Evolutionary conservation across 2,888 invertebrate genomes (phyloP), one percentile per base, ranked within the genome.

Genomic region (Pocota personata): DNA sequence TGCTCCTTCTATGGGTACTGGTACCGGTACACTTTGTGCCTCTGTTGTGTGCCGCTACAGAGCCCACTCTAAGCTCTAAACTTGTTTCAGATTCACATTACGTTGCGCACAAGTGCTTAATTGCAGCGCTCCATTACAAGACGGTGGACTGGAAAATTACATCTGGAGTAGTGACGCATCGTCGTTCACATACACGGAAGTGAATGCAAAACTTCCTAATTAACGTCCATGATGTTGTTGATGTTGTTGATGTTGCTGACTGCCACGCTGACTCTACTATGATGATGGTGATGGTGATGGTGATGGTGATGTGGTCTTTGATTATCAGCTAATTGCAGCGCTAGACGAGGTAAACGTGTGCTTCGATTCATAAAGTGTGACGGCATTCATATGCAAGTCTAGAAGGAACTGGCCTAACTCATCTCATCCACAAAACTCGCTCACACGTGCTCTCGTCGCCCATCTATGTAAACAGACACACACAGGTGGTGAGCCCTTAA

Each of bases 131-230:
- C 80, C 77, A 82, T 86, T 86, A 67, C 72, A 76, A 82, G 86
- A 86, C 67, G 64, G 60, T 82, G 72, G 66, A 77, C 76, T 86
- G 72, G 76, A 82, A 86, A 82, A 86, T 86, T 86, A 55, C 86
- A 86, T 86, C 86, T 86, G 77, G 86, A 86, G 76, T 82, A 86
- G 72, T 77, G 75, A 67, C 62, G 76, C 77, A 66, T 75, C 78
- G 37, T 35, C 77, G 62, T 76, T 73, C 66, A 40, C 71, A 50
- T 40, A 86, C 86, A 86, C 86, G 86, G 86, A 86, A 86, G 86
- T 86, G 67, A 82, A 86, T 86, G 82, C 72, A 76, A 82, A 77
- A 77, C 82, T 82, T 86, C 82, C 86, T 86, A 86, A 86, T 86
- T 86, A 86, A 86, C 76, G 72, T 64, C 48, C 73, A 69, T 79